Evolutionary conservation across 2,888 invertebrate genomes (phyloP).

Genomic region (Eupsilia transversa): DNA sequence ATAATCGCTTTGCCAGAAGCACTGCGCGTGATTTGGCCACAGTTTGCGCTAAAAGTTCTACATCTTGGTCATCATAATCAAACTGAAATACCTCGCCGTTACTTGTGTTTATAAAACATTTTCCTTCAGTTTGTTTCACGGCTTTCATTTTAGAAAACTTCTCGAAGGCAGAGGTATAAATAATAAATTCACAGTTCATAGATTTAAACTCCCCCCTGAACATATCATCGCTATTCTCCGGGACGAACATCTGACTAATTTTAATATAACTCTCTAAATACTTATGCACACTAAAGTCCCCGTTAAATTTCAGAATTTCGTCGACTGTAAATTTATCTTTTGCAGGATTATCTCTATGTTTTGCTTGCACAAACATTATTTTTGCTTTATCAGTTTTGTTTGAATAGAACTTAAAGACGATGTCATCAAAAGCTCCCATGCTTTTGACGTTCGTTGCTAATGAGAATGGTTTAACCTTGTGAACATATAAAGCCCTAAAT

Average conservation of each 20-base stretch:
- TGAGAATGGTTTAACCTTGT: slow-evolving; percentile 42
- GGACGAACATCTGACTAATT: slow-evolving; percentile 43
- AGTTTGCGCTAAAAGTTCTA: slow-evolving; percentile 32
- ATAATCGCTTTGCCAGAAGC: slow-evolving; percentile 45
- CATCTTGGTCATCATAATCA: slow-evolving; percentile 45
- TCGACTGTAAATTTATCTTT: slow-evolving; percentile 47
- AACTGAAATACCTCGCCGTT: slow-evolving; percentile 42
- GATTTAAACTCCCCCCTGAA: slow-evolving; percentile 40
- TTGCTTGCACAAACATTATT: slow-evolving; percentile 65
- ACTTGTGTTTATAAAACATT: slow-evolving; percentile 40
- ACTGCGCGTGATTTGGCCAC: slow-evolving; percentile 44
- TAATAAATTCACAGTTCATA: slow-evolving; percentile 52
- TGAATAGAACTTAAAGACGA: slow-evolving; percentile 58
- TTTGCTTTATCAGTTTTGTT: slow-evolving; percentile 28
- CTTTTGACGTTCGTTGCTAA: slow-evolving; percentile 52
- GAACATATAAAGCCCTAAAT: slow-evolving; percentile 49
- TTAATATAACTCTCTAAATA: slow-evolving; percentile 56
- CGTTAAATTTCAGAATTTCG: slow-evolving; percentile 43
- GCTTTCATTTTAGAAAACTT: slow-evolving; percentile 37
- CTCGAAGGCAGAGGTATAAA: slow-evolving; percentile 55
- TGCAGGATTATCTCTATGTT: slow-evolving; percentile 55
- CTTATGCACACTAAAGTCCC: slow-evolving; percentile 53
- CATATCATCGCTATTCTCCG: slow-evolving; percentile 25
- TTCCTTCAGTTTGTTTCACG: slow-evolving; percentile 6
- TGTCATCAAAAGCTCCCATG: slow-evolving; percentile 65